Evolutionary conservation across 2,113 vertebrate genomes (phyloP).

Genomic region (Romanogobio albipinnatus): DNA sequence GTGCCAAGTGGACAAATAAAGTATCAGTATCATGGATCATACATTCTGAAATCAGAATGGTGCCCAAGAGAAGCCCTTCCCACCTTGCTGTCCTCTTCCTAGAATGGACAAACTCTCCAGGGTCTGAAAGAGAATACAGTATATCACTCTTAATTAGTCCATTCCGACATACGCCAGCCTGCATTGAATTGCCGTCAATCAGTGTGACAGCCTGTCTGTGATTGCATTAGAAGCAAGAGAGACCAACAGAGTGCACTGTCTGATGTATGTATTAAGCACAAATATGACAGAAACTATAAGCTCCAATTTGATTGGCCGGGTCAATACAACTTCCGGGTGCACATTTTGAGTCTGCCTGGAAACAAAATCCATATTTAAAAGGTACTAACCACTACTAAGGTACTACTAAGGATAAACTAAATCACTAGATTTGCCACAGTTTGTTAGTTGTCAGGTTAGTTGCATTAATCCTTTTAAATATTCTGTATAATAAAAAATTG

Average conservation of each 20-base stretch:
- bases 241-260: not conserved
- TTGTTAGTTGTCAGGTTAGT: not conserved
- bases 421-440: not conserved
- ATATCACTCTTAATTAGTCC: slow-evolving; percentile 1
- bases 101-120: slow-evolving; percentile 35
- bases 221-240: not conserved
- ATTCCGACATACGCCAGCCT: not conserved
- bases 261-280: not conserved
- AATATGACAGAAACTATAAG: not conserved
- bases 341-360: not conserved
- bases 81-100: slow-evolving; percentile 2
- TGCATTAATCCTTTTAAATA: not conserved
- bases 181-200: not conserved
- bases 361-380: not conserved
- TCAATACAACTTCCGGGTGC: not conserved
- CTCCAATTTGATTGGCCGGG: not conserved
- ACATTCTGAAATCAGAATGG: slow-evolving; percentile 54
- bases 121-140: not conserved
- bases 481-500: too few species aligned
- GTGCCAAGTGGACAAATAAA: slow-evolving; percentile 63
- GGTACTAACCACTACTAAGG: too few species aligned
- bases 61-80: slow-evolving; percentile 19
- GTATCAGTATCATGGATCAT: slow-evolving; percentile 29
- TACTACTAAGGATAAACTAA: not conserved
- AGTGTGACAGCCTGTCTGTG: not conserved